These are phyloP conservation scores for Melangyna quadrimaculata DNA, from an alignment of 2,888 invertebrate species.

Conservation along the genomic window DNA sequence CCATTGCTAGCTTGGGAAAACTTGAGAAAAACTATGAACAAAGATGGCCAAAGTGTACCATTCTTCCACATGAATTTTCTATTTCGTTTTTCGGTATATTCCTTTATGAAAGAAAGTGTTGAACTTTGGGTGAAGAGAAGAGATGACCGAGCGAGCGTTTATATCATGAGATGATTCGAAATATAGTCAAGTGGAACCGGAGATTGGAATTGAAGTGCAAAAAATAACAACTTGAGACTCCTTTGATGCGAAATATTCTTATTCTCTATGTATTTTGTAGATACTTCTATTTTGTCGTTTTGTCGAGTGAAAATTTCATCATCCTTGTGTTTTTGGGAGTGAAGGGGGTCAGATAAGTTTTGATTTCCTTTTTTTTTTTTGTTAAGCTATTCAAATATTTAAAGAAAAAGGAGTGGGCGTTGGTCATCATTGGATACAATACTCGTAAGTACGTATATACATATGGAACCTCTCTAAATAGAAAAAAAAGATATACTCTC, in stretches of 20 bases:
- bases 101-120: too few relatives aligned
- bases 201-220: conserved; percentile 59
- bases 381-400: conserved; percentile 62
- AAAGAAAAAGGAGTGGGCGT: conserved; percentile 35
- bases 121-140: not conserved
- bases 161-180: conserved; percentile 55
- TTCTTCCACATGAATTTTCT: conserved; percentile 27
- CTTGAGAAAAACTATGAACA: not conserved
- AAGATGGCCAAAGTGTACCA: conserved; percentile 42
- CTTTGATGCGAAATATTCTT: conserved; percentile 48
- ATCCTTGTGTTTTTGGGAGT: not conserved
- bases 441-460: not conserved
- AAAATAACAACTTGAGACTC: conserved; percentile 60
- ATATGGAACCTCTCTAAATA: not conserved
- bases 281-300: not conserved
- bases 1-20: not conserved
- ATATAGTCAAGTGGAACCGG: conserved; percentile 67
- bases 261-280: conserved; percentile 13
- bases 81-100: not conserved
- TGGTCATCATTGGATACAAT: conserved; percentile 31
- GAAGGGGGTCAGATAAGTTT: not conserved
- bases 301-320: conserved; percentile 13
- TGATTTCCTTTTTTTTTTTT: not conserved
- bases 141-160: conserved; percentile 44
- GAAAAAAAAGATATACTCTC: not conserved